These are phyloP conservation scores for Garrulus glandarius DNA, from an alignment of 2,797 vertebrate species.

Conservation along the genomic window DNA sequence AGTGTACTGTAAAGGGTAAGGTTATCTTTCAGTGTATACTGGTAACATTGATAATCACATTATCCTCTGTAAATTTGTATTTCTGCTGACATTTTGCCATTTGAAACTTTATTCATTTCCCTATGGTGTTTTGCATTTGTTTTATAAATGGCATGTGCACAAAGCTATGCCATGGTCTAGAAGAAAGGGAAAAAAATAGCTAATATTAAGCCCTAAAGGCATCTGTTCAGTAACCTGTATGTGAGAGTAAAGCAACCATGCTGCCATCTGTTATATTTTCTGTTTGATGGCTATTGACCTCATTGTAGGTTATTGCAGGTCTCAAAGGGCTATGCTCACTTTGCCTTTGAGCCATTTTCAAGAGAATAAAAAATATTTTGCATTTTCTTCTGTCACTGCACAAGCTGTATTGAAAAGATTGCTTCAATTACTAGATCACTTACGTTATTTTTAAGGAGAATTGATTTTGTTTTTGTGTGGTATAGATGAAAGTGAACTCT, in stretches of 20 bases:
- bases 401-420: conserved; percentile 50
- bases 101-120: conserved; percentile 28
- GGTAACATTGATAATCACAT: not conserved
- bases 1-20: not conserved
- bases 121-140: not conserved
- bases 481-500: conserved; percentile 30
- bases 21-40: not conserved
- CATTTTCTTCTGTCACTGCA: conserved; percentile 56
- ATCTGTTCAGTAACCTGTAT: conserved; percentile 62
- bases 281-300: conserved; percentile 44
- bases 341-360: conserved; percentile 60
- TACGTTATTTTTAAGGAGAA: conserved; percentile 64
- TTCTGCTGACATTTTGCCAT: conserved; percentile 28
- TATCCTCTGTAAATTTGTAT: conserved; percentile 5
- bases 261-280: conserved; percentile 67
- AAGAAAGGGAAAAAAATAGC: not conserved
- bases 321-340: conserved; percentile 51
- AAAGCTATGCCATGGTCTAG: not conserved
- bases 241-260: conserved; percentile 33
- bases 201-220: conserved; percentile 38
- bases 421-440: conserved; percentile 55
- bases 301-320: conserved; percentile 57
- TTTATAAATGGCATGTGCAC: not conserved
- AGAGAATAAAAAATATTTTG: conserved; percentile 62
- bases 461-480: conserved; percentile 59